Conservation (phyloP, 1,140 invertebrate species). For the Cylas formicarius region DNA sequence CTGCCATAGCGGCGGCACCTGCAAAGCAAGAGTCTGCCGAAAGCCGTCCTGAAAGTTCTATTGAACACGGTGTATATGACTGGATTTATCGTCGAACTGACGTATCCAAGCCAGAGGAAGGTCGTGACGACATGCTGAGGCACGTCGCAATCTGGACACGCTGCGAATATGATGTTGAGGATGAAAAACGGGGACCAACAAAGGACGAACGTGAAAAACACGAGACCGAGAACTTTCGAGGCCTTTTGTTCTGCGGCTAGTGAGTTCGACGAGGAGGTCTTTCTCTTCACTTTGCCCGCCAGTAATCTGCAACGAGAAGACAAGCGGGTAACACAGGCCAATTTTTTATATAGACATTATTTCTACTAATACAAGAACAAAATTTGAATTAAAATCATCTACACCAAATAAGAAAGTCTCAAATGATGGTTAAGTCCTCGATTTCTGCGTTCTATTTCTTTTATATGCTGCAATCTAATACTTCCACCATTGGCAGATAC, state of each 20-base stretch:
- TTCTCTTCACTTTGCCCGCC: conserved; percentile 55
- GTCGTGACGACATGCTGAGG: conserved; percentile 66
- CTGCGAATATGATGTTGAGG: conserved; percentile 73
- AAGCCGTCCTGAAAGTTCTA: conserved; percentile 75
- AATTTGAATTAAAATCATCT: no score
- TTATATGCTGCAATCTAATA: no score
- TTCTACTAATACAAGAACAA: no score
- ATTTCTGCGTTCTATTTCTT: no score
- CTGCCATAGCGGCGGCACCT: conserved; percentile 60
- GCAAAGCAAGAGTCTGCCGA: conserved; percentile 68
- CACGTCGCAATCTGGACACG: conserved; percentile 63
- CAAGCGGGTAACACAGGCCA: no score
- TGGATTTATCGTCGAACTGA: conserved; percentile 79
- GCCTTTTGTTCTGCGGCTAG: conserved; percentile 79
- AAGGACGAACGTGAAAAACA: conserved; percentile 84
- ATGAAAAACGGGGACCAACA: conserved; percentile 89
- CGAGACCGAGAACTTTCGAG: conserved; percentile 74
- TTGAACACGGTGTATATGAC: conserved; percentile 89
- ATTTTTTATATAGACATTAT: no score
- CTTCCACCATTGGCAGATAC: no score
- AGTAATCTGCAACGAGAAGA: conserved; percentile 50
- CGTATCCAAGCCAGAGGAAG: conserved; percentile 81
- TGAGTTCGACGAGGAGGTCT: conserved; percentile 62
- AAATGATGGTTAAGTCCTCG: no score
- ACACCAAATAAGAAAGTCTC: no score